Evolutionary conservation across 1,140 invertebrate species (phyloP).

Genomic region (Drosophila persimilis): DNA sequence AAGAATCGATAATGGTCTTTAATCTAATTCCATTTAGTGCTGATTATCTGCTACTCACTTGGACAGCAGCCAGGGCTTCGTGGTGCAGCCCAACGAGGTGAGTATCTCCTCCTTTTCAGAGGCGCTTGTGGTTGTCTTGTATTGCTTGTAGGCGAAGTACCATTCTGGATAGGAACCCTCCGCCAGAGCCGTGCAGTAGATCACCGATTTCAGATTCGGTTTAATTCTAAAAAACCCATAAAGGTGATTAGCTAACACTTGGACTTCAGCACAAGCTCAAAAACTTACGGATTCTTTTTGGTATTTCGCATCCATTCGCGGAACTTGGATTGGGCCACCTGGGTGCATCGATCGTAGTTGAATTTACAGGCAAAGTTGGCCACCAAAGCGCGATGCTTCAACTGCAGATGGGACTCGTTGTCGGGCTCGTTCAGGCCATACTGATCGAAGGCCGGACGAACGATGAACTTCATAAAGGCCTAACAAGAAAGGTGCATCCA

Average conservation of each 20-base stretch:
- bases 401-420: slow-evolving; percentile 82
- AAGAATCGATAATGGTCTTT: neutral
- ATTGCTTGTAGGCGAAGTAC: slow-evolving; percentile 84
- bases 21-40: neutral
- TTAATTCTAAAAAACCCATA: slow-evolving; percentile 58
- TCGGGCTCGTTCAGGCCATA: slow-evolving; percentile 79
- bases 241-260: neutral
- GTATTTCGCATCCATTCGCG: slow-evolving; percentile 83
- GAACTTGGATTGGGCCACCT: slow-evolving; percentile 81
- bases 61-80: slow-evolving; percentile 77
- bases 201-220: slow-evolving; percentile 83
- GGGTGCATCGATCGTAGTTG: slow-evolving; percentile 83
- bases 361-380: slow-evolving; percentile 84
- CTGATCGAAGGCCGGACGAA: slow-evolving; percentile 72
- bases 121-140: slow-evolving; percentile 84
- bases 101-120: slow-evolving; percentile 87
- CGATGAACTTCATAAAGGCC: slow-evolving; percentile 81
- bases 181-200: slow-evolving; percentile 85
- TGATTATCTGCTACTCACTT: slow-evolving; percentile 82
- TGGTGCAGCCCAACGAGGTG: slow-evolving; percentile 85
- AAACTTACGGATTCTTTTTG: slow-evolving; percentile 67
- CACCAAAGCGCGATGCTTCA: slow-evolving; percentile 84
- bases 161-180: slow-evolving; percentile 84
- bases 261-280: too few relatives aligned
- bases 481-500: slow-evolving; percentile 1